A percentile compares a stretch with the other conserved stretches of the same genome.
Conservation (phyloP, 2,888 invertebrate species). For the Euzophera pinguis region DNA sequence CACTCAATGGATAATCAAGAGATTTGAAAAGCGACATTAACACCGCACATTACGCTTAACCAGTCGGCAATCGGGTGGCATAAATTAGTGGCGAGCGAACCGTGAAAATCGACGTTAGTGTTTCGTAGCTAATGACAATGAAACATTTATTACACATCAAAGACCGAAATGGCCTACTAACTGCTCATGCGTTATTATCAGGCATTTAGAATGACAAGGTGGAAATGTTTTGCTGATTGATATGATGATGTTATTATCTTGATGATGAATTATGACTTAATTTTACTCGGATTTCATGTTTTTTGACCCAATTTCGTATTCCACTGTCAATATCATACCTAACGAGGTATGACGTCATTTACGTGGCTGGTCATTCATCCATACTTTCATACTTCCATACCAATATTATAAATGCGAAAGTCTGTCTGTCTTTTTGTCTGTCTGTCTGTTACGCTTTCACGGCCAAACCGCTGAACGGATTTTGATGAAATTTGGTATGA, state of each 20-base stretch:
- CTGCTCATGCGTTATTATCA: slow-evolving; percentile 8
- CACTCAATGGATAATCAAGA: slow-evolving; percentile 31
- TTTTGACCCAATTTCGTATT: no score
- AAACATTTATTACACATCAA: slow-evolving; percentile 23
- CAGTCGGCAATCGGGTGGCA: slow-evolving; percentile 34
- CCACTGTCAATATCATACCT: no score
- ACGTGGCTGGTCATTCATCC: no score
- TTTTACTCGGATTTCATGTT: no score
- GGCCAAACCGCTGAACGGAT: no score
- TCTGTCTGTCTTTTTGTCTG: no score
- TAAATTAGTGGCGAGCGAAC: slow-evolving; percentile 41
- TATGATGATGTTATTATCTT: background rate
- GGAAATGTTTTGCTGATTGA: background rate
- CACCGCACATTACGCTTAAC: slow-evolving; percentile 38
- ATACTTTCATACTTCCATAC: no score
- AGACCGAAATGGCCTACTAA: slow-evolving; percentile 21
- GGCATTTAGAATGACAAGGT: slow-evolving; percentile 1
- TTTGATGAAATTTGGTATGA: no score
- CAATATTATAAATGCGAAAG: no score
- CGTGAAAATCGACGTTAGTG: slow-evolving; percentile 37
- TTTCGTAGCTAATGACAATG: slow-evolving; percentile 28
- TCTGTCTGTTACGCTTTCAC: no score
- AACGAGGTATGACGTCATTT: no score
- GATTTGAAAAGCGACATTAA: slow-evolving; percentile 36
- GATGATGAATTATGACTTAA: background rate